Evolutionary conservation across 2,888 invertebrate species (phyloP).

Genomic region (Drosophila atroscutellata): DNA sequence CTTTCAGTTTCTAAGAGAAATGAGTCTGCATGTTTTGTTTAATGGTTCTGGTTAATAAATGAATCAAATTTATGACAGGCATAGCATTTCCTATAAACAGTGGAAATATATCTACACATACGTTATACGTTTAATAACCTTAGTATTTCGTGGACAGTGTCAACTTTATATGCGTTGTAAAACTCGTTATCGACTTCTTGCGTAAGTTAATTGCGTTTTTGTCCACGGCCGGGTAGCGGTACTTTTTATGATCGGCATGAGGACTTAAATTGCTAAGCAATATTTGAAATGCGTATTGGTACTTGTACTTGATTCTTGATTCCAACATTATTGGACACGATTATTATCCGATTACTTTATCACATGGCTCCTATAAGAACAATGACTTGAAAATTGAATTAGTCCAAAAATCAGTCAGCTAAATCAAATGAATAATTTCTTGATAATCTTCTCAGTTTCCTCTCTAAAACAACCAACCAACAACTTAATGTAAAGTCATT

Average conservation of each 20-base stretch:
- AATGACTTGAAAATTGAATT: not conserved
- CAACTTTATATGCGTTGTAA: constrained; percentile 6
- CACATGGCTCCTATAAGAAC: not conserved
- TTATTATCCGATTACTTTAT: not conserved
- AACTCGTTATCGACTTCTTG: constrained; percentile 18
- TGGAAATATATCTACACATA: not conserved
- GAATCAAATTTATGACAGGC: not conserved
- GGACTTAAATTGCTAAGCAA: not conserved
- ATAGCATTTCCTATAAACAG: not conserved
- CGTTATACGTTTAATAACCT: not conserved
- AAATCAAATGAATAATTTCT: not conserved
- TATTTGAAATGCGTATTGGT: not conserved
- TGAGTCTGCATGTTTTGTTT: not conserved
- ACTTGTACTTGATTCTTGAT: not conserved
- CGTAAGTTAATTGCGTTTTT: constrained; percentile 13
- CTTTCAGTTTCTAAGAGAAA: not conserved
- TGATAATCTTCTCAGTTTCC: not conserved
- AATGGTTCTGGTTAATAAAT: not conserved
- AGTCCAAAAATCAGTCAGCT: not conserved
- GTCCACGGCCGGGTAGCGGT: not conserved
- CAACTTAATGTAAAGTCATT: not conserved
- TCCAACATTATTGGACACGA: not conserved
- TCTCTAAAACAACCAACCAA: not conserved
- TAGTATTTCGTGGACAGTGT: not conserved
- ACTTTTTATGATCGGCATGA: constrained; percentile 14